Conservation (phyloP, 2,888 invertebrate species). For the Dermolepida albohirtum region DNA sequence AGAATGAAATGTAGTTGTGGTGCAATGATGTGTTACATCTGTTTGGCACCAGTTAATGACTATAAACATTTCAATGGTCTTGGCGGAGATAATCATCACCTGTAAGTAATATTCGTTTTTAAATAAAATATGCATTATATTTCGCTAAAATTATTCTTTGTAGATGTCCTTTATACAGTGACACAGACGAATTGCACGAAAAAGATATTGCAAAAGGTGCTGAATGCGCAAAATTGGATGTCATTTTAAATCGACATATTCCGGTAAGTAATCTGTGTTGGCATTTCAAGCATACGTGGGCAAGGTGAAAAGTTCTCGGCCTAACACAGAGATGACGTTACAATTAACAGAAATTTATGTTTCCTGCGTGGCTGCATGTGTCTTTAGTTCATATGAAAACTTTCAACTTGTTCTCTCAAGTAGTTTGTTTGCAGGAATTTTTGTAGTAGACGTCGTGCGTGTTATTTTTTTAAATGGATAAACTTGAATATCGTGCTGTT, state of each 20-base stretch:
- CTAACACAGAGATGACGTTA: too few species aligned
- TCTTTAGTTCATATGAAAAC: too few species aligned
- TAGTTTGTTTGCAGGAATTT: too few species aligned
- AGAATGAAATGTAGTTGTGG: conserved; percentile 71
- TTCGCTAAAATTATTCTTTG: conserved; percentile 14
- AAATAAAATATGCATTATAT: conserved; percentile 1
- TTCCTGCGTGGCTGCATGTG: too few species aligned
- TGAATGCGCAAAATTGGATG: conserved; percentile 58
- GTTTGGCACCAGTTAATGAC: conserved; percentile 66
- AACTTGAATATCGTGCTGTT: too few species aligned
- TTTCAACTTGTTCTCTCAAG: too few species aligned
- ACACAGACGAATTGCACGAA: conserved; percentile 61
- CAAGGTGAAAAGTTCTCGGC: too few species aligned
- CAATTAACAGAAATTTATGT: too few species aligned
- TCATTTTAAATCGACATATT: conserved; percentile 7
- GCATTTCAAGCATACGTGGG: too few species aligned
- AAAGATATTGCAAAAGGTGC: conserved; percentile 62
- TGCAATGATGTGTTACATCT: conserved; percentile 70
- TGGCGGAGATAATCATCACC: conserved; percentile 58
- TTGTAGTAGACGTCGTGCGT: too few species aligned
- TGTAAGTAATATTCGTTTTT: too few species aligned
- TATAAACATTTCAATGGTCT: conserved; percentile 70
- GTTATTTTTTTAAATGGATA: too few species aligned
- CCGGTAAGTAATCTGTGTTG: background rate
- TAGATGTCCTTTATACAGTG: conserved; percentile 65